Conservation (phyloP, 2,888 invertebrate genomes). For the Aphidius colemani region DNA sequence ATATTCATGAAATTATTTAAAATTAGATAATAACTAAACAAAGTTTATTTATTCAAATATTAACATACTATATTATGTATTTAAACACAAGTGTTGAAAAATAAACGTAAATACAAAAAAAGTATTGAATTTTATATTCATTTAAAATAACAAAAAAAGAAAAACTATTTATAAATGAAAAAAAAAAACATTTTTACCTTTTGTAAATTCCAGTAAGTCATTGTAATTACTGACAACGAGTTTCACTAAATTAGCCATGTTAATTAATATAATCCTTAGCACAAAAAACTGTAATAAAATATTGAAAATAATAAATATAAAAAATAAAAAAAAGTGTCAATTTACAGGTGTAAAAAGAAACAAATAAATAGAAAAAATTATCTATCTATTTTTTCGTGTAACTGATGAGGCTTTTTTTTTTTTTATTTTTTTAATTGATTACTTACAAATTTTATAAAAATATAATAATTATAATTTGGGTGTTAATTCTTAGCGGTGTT, state of each 20-base stretch:
- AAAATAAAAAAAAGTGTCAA: no score
- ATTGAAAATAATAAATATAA: no score
- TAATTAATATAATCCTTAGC: conserved; percentile 20
- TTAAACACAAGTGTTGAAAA: not conserved
- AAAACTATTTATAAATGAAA: no score
- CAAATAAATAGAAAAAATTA: not conserved
- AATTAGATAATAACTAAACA: conserved; percentile 17
- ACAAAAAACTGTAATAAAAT: not conserved
- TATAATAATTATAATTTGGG: not conserved
- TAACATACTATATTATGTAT: not conserved
- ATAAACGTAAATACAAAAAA: no score
- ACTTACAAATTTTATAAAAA: not conserved
- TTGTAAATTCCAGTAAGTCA: conserved; percentile 61
- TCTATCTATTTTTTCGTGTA: no score
- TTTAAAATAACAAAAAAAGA: no score
- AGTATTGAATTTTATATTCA: no score
- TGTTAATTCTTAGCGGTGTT: conserved; percentile 7
- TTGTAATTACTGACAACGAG: conserved; percentile 64
- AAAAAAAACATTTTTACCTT: conserved; percentile 53
- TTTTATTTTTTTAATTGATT: no score
- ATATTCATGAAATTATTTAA: conserved; percentile 7
- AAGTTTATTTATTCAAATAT: conserved; percentile 10
- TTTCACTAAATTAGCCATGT: conserved; percentile 62
- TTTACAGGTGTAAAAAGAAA: no score
- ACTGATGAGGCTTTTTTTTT: no score